These are phyloP conservation scores for Bugula neritina DNA, from an alignment of 2,888 invertebrate species.

Conservation along the genomic window DNA sequence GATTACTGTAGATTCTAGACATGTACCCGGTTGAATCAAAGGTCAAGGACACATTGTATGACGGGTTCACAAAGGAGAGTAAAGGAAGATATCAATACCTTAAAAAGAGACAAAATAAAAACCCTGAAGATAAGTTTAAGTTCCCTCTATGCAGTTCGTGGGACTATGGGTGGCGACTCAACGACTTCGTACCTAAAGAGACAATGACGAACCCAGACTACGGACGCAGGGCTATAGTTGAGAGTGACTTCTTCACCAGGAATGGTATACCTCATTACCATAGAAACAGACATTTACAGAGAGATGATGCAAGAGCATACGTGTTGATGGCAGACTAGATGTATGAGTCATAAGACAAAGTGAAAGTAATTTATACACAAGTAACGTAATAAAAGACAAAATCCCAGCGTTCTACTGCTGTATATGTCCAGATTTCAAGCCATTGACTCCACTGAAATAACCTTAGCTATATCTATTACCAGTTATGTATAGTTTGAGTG, in stretches of 20 bases:
- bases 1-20: conserved; percentile 21
- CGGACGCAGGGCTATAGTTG: conserved; percentile 8
- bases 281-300: not conserved
- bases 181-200: conserved; percentile 21
- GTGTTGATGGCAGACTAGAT: conserved; percentile 6
- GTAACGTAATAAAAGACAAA: not conserved
- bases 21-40: conserved; percentile 27
- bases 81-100: conserved; percentile 31
- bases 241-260: conserved; percentile 19
- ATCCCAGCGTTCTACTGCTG: no score
- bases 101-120: conserved; percentile 25
- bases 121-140: conserved; percentile 30
- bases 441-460: no score
- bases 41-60: conserved; percentile 28
- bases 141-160: conserved; percentile 29
- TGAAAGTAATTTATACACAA: not conserved
- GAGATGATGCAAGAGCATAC: conserved; percentile 17
- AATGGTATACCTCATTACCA: conserved; percentile 11
- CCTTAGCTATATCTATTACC: no score
- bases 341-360: not conserved
- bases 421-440: no score
- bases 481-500: no score
- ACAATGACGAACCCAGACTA: conserved; percentile 21
- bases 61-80: conserved; percentile 30
- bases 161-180: conserved; percentile 31